Evolutionary conservation across 2,888 invertebrate species (phyloP), one percentile per base, ranked within the genome.

Genomic region (Drosophila rellima): DNA sequence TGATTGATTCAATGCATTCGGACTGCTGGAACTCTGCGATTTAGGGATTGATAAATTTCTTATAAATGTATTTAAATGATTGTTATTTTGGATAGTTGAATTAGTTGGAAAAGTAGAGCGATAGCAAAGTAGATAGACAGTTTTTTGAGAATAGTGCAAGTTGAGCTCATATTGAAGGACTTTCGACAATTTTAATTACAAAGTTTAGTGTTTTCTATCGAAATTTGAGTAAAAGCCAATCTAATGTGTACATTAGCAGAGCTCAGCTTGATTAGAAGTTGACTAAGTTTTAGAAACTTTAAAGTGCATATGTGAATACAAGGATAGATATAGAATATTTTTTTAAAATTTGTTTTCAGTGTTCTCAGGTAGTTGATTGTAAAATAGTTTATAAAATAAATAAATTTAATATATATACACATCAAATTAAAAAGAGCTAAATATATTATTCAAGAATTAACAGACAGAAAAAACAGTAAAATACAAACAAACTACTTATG

Each of bases 241-340:
- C 33, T 48, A 35, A 7, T 56, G 31, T 57, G 37, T 26, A 56
- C 6, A 15, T 42, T 5, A 74, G 35, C 35, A 83, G 82, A 85
- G 85, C 85, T 80, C 88, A 88, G 73, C 82, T 79, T 79, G 45
- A 61, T 40, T 52, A 18, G 33, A 66, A 70, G 50, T 72, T 67
- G 37, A 70, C 31, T 68, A 68, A 62, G 51, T 62, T 37, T 39
- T 52, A 59, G 40, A 54, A 48, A 73, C 48, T 35, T 64, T 37
- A 54, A 60, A 51, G 80, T 81, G 80, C 80, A 80, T 63, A 54
- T 67, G 76, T 48, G 40, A 47, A 26, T 42, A 57, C 26, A 65
- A 37, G 33, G 33, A 63, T 44, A 69, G 54, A 51, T 48, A 73
- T 52, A 40, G 31, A 52, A 29, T 48, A 42, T 40, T 23, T 55